Base-by-base conservation (phyloP, 1,140 invertebrate genomes). In the Cotesia vestalis region DNA sequence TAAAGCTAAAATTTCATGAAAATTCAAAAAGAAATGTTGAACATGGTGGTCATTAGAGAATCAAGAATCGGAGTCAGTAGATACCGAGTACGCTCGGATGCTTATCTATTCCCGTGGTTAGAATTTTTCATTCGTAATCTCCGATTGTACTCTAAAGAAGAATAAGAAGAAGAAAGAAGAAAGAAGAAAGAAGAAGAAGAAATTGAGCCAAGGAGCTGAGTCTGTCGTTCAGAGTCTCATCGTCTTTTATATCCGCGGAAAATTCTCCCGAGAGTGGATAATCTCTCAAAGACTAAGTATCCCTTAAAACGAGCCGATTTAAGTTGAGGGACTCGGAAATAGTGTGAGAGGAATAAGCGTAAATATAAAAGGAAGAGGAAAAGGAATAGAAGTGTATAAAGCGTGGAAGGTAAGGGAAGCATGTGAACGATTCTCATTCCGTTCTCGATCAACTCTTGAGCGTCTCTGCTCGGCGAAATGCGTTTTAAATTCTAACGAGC, bases 351-450 rank as follows among this genome's bases (percentile, higher is more conserved):
- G 59, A 46, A 70, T 70, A 17, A 14, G 27, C 27, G 27, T 27
- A 27, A 27, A 27, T 27, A 27, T 27, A 27, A 27, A 27, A 27
- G 27, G 27, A 46, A 46, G 11, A 46, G 40, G 61, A 63, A 57
- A 34, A 55, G 4, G 46, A 27, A 27, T 27, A 27, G 27, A 27
- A 27, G 27, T 27, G 62, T 9, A 20, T 27, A 57, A 4, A 36
- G 46, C 8, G 63, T 20, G 27, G 20, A 34, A 61, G 11, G 46
- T 20, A 38, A 36, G 36, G 59, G 35, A n/a, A 60, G 5, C 12
- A 55, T 52, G 27, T 53, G 51, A 55, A 73, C 71, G 74, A 78
- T 78, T 79, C 76, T 77, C 74, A 77, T 79, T 79, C 75, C 68
- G 74, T 72, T 76, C 78, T 76, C 77, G 77, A 76, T 78, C 77